Evolutionary conservation across 2,797 vertebrate genomes (phyloP).

Genomic region (Anas georgica): DNA sequence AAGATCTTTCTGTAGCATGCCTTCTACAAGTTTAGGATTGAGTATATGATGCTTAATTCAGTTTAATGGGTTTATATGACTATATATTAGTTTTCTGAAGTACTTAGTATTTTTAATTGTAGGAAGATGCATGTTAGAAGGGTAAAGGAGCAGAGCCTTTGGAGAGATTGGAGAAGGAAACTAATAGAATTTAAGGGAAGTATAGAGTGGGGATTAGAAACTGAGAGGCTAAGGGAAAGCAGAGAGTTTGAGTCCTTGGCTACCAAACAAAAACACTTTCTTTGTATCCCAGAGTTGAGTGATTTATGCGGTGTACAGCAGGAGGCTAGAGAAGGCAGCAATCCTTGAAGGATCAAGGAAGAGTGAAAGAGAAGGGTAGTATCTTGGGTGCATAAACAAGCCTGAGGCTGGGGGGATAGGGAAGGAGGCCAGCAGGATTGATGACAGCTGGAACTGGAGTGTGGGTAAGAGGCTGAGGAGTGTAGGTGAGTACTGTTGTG

Average conservation of each 20-base stretch:
- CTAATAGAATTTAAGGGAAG: background rate
- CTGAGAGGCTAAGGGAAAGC: background rate
- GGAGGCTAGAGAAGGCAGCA: background rate
- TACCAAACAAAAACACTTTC: background rate
- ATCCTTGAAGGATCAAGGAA: background rate
- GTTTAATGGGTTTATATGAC: background rate
- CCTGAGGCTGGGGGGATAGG: background rate
- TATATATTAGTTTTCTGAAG: background rate
- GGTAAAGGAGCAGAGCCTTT: background rate
- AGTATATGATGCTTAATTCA: background rate
- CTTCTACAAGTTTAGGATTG: background rate
- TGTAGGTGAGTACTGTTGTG: background rate
- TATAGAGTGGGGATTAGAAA: rapidly evolving
- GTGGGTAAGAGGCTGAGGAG: background rate
- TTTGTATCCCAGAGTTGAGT: background rate
- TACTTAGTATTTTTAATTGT: background rate
- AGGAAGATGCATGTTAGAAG: background rate
- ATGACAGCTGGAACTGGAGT: no score
- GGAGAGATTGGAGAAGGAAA: background rate
- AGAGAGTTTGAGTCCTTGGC: no score
- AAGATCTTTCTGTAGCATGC: background rate
- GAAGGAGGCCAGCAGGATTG: background rate
- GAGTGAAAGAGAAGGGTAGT: background rate
- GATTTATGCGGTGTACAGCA: background rate
- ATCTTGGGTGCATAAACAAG: background rate